These are phyloP conservation scores for Bombus impatiens DNA, from an alignment of 1,140 invertebrate species.

Conservation along the genomic window DNA sequence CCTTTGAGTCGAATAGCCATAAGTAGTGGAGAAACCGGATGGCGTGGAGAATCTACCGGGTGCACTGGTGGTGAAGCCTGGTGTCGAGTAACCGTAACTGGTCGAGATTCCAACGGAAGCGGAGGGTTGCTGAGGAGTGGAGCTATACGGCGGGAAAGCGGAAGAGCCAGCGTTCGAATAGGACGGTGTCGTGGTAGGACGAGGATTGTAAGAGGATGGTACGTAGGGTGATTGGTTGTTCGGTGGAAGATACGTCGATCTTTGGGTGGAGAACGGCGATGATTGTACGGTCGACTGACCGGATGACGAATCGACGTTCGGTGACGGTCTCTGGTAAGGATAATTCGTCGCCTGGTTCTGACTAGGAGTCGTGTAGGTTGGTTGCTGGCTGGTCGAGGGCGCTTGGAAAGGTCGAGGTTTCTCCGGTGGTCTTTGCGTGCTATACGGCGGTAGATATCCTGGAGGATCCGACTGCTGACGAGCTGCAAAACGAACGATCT, in stretches of 20 bases:
- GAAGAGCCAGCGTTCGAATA: slow-evolving; percentile 65
- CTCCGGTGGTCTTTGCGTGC: slow-evolving; percentile 85
- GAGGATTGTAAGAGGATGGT: slow-evolving; percentile 66
- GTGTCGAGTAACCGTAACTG: slow-evolving; percentile 13
- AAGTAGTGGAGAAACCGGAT: slow-evolving; percentile 6
- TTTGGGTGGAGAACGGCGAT: slow-evolving; percentile 54
- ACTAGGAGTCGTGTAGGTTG: slow-evolving; percentile 67
- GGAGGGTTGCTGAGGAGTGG: slow-evolving; percentile 52
- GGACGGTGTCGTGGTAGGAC: slow-evolving; percentile 62
- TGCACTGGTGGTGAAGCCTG: background rate
- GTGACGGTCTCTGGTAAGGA: slow-evolving; percentile 69
- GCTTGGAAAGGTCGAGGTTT: slow-evolving; percentile 87
- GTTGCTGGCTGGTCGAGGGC: slow-evolving; percentile 66
- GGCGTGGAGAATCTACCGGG: slow-evolving; percentile 1
- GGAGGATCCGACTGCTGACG: slow-evolving; percentile 83
- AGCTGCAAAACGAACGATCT: slow-evolving; percentile 80
- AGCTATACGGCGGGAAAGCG: slow-evolving; percentile 62
- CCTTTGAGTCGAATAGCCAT: slow-evolving; percentile 17
- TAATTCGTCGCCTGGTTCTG: slow-evolving; percentile 64
- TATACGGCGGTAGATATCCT: slow-evolving; percentile 84
- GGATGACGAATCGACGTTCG: slow-evolving; percentile 61
- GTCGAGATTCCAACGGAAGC: slow-evolving; percentile 35
- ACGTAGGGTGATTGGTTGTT: slow-evolving; percentile 44
- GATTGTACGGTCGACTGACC: slow-evolving; percentile 43
- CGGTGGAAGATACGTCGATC: slow-evolving; percentile 57